These are phyloP conservation scores for Aphidius colemani DNA, from an alignment of 2,888 invertebrate genomes.

Conservation along the genomic window DNA sequence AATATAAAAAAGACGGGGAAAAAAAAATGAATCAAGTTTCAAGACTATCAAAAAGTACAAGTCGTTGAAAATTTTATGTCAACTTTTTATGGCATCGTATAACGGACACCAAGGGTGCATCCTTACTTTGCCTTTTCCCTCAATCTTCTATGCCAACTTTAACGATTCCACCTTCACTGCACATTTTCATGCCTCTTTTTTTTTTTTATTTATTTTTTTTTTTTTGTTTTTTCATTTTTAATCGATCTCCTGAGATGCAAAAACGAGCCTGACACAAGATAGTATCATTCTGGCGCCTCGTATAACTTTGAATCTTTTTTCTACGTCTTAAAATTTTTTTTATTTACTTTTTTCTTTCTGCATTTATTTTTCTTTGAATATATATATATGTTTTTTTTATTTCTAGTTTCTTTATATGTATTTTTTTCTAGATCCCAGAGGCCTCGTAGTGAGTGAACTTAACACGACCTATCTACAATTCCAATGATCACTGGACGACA, in stretches of 20 bases:
- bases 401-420: neutral
- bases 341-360: neutral
- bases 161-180: conserved; percentile 10
- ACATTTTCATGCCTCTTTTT: neutral
- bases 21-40: no score
- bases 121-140: neutral
- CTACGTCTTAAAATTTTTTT: conserved; percentile 14
- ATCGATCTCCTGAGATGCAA: conserved; percentile 16
- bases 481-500: conserved; percentile 21
- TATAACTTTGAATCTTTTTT: conserved; percentile 17
- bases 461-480: conserved; percentile 29
- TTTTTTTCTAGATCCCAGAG: conserved; percentile 9
- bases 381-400: neutral
- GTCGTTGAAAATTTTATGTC: no score
- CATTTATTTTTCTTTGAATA: neutral
- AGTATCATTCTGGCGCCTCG: conserved; percentile 33
- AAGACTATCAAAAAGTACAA: no score
- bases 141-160: neutral
- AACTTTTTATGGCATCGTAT: no score
- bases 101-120: no score
- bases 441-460: conserved; percentile 4
- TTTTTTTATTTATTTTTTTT: neutral
- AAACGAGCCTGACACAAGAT: conserved; percentile 31
- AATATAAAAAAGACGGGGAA: no score
- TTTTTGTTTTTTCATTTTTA: no score